Conservation (phyloP, 2,888 invertebrate species). For the Drosophila anomalata region DNA sequence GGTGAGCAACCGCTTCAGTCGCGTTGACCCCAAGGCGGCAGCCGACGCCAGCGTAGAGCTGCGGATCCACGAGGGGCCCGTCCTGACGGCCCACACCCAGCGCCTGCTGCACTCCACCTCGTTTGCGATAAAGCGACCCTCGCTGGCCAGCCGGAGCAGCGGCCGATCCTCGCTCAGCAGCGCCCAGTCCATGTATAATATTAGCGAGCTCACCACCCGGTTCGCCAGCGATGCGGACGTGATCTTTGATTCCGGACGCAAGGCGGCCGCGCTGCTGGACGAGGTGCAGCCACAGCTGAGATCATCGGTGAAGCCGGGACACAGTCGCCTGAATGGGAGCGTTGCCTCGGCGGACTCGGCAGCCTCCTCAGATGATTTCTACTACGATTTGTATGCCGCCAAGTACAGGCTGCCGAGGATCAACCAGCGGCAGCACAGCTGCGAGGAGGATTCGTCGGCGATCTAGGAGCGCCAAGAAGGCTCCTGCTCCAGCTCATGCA, state of each 20-base stretch:
- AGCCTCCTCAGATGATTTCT: slow-evolving; percentile 54
- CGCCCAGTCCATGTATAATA: slow-evolving; percentile 81
- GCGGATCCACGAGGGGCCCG: slow-evolving; percentile 65
- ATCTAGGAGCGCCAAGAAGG: slow-evolving; percentile 37
- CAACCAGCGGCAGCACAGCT: slow-evolving; percentile 55
- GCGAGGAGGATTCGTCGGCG: slow-evolving; percentile 56
- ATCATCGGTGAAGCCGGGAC: slow-evolving; percentile 84
- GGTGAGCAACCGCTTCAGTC: slow-evolving; percentile 68
- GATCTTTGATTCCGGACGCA: slow-evolving; percentile 59
- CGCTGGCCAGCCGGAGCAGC: slow-evolving; percentile 70
- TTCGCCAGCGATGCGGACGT: slow-evolving; percentile 70
- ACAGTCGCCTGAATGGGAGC: slow-evolving; percentile 38
- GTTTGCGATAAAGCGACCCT: slow-evolving; percentile 83
- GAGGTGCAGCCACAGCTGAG: slow-evolving; percentile 84
- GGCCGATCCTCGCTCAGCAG: slow-evolving; percentile 70
- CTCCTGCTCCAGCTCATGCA: slow-evolving; percentile 26
- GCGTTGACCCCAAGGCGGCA: slow-evolving; percentile 31
- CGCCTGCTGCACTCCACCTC: slow-evolving; percentile 81
- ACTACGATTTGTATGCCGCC: slow-evolving; percentile 65
- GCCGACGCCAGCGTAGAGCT: slow-evolving; percentile 39
- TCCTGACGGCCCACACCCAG: slow-evolving; percentile 64
- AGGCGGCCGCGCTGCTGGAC: slow-evolving; percentile 77
- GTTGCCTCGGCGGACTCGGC: slow-evolving; percentile 34
- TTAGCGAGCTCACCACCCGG: slow-evolving; percentile 69
- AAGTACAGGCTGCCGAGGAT: slow-evolving; percentile 65